These are phyloP conservation scores for Wasmannia auropunctata DNA, from an alignment of 1,140 invertebrate genomes.

Conservation along the genomic window DNA sequence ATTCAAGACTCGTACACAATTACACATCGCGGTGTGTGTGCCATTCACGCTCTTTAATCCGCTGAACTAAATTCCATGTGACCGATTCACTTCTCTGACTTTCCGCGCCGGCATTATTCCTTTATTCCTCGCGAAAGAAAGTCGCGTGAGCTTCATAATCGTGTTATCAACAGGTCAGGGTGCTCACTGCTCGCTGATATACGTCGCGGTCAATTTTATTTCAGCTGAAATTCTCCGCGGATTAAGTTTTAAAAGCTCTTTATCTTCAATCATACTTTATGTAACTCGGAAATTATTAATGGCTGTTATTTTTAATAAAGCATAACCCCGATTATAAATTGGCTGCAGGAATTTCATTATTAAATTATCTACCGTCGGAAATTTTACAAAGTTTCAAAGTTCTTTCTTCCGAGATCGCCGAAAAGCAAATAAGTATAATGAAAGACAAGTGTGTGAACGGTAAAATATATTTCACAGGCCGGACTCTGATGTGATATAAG, in stretches of 20 bases:
- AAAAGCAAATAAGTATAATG: neutral
- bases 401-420: neutral
- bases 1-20: constrained; percentile 40
- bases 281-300: neutral
- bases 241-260: neutral
- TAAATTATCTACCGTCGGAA: neutral
- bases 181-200: neutral
- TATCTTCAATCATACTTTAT: neutral
- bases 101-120: neutral
- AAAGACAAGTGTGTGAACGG: neutral
- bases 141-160: constrained; percentile 35
- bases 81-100: constrained; percentile 37
- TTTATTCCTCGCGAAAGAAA: constrained; percentile 2
- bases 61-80: constrained; percentile 35
- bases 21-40: constrained; percentile 21
- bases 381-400: neutral
- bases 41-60: constrained; percentile 36
- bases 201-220: neutral
- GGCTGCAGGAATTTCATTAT: neutral
- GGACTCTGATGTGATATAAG: constrained; percentile 40
- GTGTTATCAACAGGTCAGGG: constrained; percentile 45
- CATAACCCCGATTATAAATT: neutral
- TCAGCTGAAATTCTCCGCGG: neutral
- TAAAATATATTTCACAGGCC: constrained; percentile 27
- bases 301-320: neutral